A percentile compares a stretch with the other conserved stretches of the same genome.
Conservation (phyloP, 2,888 invertebrate genomes). For the Troides aeacus region DNA sequence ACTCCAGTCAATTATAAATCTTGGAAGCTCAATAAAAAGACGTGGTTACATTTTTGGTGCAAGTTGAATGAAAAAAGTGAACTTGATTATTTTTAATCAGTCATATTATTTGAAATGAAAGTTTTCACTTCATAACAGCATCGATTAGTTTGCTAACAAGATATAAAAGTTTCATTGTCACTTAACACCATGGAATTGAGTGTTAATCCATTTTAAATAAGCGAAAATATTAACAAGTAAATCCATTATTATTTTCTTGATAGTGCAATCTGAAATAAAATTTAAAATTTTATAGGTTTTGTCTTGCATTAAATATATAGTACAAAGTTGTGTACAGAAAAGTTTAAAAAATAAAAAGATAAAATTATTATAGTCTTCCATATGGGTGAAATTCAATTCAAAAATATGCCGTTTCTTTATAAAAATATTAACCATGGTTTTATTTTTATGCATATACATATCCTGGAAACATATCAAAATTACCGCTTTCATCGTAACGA, state of each 20-base stretch:
- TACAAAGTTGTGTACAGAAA: neutral
- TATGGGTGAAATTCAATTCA: neutral
- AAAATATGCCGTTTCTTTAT: neutral
- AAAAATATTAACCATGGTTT: neutral
- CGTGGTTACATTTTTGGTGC: neutral
- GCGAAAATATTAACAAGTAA: too few relatives aligned
- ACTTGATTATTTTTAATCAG: too few relatives aligned
- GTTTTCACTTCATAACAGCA: too few relatives aligned
- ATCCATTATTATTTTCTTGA: too few relatives aligned
- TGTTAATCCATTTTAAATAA: too few relatives aligned
- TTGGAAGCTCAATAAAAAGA: neutral
- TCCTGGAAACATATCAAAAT: slow-evolving; percentile 28
- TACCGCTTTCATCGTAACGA: neutral
- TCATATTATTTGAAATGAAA: too few relatives aligned
- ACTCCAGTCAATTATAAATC: slow-evolving; percentile 1
- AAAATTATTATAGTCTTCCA: slow-evolving; percentile 1
- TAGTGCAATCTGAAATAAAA: neutral
- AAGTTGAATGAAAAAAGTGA: too few relatives aligned
- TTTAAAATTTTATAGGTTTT: neutral
- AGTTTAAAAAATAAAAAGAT: neutral
- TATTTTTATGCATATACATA: slow-evolving; percentile 21
- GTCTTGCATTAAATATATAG: neutral
- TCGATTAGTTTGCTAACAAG: too few relatives aligned
- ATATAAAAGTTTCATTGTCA: too few relatives aligned
- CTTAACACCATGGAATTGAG: too few relatives aligned